Evolutionary conservation across 2,797 vertebrate species (phyloP).

Genomic region (Poecilia gillii): DNA sequence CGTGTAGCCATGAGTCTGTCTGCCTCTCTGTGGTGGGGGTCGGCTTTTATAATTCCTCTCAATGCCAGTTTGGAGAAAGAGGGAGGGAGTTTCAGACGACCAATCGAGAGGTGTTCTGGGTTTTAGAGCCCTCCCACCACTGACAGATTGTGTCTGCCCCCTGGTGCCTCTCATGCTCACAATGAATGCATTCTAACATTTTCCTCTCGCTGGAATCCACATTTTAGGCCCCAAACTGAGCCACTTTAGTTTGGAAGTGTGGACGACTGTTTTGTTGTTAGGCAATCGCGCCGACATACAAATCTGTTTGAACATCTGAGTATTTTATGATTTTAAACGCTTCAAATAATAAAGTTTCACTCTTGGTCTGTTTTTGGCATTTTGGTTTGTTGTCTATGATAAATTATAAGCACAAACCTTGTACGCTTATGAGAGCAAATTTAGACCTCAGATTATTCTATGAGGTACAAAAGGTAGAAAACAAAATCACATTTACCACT

Average conservation of each 20-base stretch:
- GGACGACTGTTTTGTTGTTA: neutral
- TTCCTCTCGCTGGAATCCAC: slow-evolving; percentile 41
- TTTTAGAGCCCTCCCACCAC: slow-evolving; percentile 39
- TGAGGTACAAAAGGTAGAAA: neutral
- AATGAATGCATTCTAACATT: slow-evolving; percentile 19
- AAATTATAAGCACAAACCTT: neutral
- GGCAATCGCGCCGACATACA: neutral
- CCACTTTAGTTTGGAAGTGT: neutral
- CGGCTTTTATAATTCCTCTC: slow-evolving; percentile 71
- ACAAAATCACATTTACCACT: neutral
- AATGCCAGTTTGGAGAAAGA: slow-evolving; percentile 54
- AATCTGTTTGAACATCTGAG: neutral
- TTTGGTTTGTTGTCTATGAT: neutral
- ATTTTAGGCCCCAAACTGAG: slow-evolving; percentile 4
- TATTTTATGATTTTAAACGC: neutral
- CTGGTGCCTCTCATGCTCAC: slow-evolving; percentile 53
- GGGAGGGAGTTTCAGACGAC: slow-evolving; percentile 60
- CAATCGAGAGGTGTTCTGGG: slow-evolving; percentile 57
- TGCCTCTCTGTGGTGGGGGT: slow-evolving; percentile 51
- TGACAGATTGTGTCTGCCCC: slow-evolving; percentile 52
- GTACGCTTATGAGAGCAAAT: neutral
- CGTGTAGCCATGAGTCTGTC: slow-evolving; percentile 51
- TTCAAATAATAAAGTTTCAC: neutral
- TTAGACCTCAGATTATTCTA: neutral
- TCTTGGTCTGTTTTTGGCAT: neutral